Percentiles rank a stretch among this genome's conserved stretches.
phyloP scores from a whole-genome alignment of 1,140 invertebrate species.

The Drosophila setifemur region DNA sequence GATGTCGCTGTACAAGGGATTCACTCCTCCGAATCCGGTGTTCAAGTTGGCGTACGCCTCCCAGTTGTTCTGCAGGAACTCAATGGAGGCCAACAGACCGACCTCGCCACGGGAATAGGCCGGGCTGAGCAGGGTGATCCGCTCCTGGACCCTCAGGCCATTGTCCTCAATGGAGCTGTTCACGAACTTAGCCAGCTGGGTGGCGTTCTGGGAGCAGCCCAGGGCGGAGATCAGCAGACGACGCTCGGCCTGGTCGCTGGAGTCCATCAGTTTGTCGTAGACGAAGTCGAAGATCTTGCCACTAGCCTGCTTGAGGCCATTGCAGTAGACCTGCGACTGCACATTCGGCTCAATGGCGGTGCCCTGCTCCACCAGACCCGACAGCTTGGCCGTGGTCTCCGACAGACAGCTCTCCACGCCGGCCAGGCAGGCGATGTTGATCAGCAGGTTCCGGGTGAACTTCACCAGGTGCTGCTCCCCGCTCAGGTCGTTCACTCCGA shows the following conservation, averaged over 20 bases:
- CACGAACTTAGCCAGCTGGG: slow-evolving; percentile 59
- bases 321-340: slow-evolving; percentile 85
- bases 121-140: slow-evolving; percentile 57
- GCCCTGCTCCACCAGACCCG: slow-evolving; percentile 81
- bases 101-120: slow-evolving; percentile 62
- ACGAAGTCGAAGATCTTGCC: slow-evolving; percentile 86
- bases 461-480: slow-evolving; percentile 80
- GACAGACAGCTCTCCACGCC: slow-evolving; percentile 82
- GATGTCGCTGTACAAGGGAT: slow-evolving; percentile 61
- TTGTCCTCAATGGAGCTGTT: slow-evolving; percentile 67
- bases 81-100: slow-evolving; percentile 56
- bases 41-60: slow-evolving; percentile 53
- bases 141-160: slow-evolving; percentile 59
- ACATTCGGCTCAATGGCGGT: slow-evolving; percentile 63
- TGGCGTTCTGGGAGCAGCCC: slow-evolving; percentile 83
- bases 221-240: slow-evolving; percentile 83
- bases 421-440: slow-evolving; percentile 83
- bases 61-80: slow-evolving; percentile 60
- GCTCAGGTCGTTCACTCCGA: slow-evolving; percentile 73
- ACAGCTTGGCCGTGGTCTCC: slow-evolving; percentile 77
- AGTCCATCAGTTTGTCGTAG: slow-evolving; percentile 84
- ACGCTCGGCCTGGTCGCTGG: slow-evolving; percentile 85
- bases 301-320: slow-evolving; percentile 85
- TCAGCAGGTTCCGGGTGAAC: slow-evolving; percentile 79
- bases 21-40: slow-evolving; percentile 61